These are phyloP conservation scores for Lasioglossum vierecki DNA, from an alignment of 2,888 invertebrate species.

Conservation along the genomic window DNA sequence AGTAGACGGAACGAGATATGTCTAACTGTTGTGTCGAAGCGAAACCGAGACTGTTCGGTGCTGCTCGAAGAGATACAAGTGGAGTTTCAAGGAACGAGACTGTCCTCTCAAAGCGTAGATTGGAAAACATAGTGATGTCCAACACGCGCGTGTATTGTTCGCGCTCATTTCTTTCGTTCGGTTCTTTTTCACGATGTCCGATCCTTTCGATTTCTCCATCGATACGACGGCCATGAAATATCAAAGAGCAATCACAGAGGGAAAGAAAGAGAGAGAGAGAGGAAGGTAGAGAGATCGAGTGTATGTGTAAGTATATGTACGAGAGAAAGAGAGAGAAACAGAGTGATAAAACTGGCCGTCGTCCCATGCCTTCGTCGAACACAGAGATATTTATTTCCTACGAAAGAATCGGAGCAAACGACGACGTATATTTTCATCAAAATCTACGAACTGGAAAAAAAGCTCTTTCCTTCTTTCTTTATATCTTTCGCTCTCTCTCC, in stretches of 20 bases:
- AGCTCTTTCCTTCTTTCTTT: background rate
- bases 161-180: slow-evolving; percentile 31
- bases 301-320: background rate
- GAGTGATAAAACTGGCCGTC: background rate
- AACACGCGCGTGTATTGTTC: slow-evolving; percentile 9
- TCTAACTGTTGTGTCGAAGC: background rate
- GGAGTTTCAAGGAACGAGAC: background rate
- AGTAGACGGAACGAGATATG: background rate
- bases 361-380: slow-evolving; percentile 21
- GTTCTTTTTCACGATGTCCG: slow-evolving; percentile 8
- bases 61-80: background rate
- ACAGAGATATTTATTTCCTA: slow-evolving; percentile 40
- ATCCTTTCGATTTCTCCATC: slow-evolving; percentile 22
- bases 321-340: background rate
- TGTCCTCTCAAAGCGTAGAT: slow-evolving; percentile 3
- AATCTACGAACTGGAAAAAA: background rate
- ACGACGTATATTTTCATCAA: slow-evolving; percentile 36
- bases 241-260: background rate
- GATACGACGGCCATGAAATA: slow-evolving; percentile 8
- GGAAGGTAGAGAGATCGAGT: background rate
- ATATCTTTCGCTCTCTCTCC: background rate
- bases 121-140: background rate
- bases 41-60: background rate
- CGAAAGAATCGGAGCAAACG: background rate
- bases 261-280: background rate